Evolutionary conservation across 2,113 vertebrate species (phyloP), one percentile per base, ranked within the genome.

Genomic region (Motacilla tschutschensis): DNA sequence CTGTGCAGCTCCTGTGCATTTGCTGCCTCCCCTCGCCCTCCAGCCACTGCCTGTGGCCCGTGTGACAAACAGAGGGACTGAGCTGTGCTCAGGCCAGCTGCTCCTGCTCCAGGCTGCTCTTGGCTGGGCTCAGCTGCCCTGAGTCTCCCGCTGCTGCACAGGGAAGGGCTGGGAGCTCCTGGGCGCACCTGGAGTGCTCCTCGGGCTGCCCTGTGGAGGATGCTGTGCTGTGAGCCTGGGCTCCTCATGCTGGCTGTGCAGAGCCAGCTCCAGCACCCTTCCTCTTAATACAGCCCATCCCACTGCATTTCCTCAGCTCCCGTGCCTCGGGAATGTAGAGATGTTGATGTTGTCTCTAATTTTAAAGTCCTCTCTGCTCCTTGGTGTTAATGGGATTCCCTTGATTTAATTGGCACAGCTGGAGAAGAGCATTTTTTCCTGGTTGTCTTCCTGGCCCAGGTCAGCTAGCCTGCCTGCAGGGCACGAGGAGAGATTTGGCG

Each of bases 151-250:
- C 26, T 75, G 43, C 38, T 5, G 1, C 12, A 0, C 36, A 50
- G 19, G 25, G 58, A 65, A 19, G 65, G 65, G 60, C 60, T 47
- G 54, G n/a, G 55, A 59, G 43, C 38, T 22, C 2, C 48, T 33
- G 59, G 28, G 9, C 2, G 5, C 10, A 1, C 54, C 54, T 47
- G 4, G 5, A 51, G 19, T 3, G 3, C 31, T 83, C 13, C 65
- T 4, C 0, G 11, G 25, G 16, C 20, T 0, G 3, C 63, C 40
- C 14, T 1, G 1, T 7, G 55, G 8, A 26, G 31, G 16, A 51
- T 48, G 33, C 44, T 60, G 15, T 1, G 9, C 67, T 11, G 43
- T 25, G 58, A 20, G 2, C 40, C 3, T 2, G 58, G 38, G 58
- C 31, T 69, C 20, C 35, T 66, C 24, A 1, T 41, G 40, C 46